Conservation (phyloP, 2,113 vertebrate species). For the Rhinopomastus cyanomelas region DNA sequence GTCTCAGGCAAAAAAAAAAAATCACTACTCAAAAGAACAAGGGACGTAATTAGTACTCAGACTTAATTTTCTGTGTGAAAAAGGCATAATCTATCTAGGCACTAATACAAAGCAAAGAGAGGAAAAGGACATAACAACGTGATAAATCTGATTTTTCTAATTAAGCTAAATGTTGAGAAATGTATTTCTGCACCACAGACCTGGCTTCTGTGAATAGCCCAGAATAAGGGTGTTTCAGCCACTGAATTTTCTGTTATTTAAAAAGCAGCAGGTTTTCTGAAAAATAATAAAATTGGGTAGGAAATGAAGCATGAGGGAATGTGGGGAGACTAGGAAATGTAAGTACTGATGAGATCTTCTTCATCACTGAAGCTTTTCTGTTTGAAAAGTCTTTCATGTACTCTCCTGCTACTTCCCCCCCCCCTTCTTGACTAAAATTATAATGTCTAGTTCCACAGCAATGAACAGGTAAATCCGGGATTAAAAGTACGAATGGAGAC, state of each 20-base stretch:
- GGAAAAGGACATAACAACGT: background rate
- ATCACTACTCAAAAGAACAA: background rate
- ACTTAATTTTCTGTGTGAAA: background rate
- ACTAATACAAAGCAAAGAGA: background rate
- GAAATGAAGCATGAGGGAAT: background rate
- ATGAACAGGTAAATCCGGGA: background rate
- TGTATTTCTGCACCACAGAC: background rate
- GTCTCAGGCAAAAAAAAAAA: background rate
- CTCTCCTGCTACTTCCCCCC: background rate
- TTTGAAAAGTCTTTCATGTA: background rate
- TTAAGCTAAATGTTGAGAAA: slow-evolving; percentile 3
- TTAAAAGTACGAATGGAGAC: background rate
- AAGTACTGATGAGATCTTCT: background rate
- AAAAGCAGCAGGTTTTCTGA: background rate
- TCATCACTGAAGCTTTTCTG: background rate
- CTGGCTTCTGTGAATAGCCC: background rate
- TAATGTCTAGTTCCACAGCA: background rate
- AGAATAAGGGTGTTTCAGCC: background rate
- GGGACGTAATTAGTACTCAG: background rate
- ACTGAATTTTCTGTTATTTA: background rate
- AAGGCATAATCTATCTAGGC: background rate
- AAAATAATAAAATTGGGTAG: background rate
- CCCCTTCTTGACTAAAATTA: background rate
- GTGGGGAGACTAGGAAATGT: background rate
- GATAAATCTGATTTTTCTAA: slow-evolving; percentile 1